Conservation (phyloP, 2,113 vertebrate species). For the Hippocampus abdominalis region DNA sequence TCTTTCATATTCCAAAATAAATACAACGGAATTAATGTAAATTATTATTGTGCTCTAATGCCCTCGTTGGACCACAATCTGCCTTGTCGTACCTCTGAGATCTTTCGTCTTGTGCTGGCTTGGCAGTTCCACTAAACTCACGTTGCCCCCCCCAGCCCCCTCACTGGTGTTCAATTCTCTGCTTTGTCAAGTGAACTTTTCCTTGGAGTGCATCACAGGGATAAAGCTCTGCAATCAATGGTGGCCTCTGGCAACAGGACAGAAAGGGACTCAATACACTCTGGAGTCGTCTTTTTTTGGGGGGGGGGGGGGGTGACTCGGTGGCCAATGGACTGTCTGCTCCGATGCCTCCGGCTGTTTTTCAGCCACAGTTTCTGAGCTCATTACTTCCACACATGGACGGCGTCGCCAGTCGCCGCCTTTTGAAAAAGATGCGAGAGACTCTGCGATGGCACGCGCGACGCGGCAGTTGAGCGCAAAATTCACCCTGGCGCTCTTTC, state of each 20-base stretch:
- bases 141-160: no score
- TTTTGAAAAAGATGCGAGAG: slow-evolving; percentile 54
- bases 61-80: no score
- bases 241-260: slow-evolving; percentile 10
- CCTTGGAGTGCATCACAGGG: background rate
- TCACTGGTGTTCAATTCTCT: no score
- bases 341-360: slow-evolving; percentile 40
- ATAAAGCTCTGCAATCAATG: slow-evolving; percentile 9
- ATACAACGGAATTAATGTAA: no score
- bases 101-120: no score
- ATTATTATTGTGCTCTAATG: no score
- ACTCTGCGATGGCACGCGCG: slow-evolving; percentile 44
- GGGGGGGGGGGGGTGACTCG: background rate
- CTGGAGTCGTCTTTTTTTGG: slow-evolving; percentile 4
- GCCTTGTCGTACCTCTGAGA: no score
- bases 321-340: slow-evolving; percentile 33
- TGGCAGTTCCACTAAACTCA: no score
- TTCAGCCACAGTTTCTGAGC: slow-evolving; percentile 38
- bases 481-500: slow-evolving; percentile 27
- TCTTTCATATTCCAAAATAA: no score
- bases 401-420: background rate
- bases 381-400: slow-evolving; percentile 50
- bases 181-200: background rate
- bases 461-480: slow-evolving; percentile 30
- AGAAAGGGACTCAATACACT: slow-evolving; percentile 21